Evolutionary conservation across 2,888 invertebrate genomes (phyloP).

Genomic region (Dichetophora obliterata): DNA sequence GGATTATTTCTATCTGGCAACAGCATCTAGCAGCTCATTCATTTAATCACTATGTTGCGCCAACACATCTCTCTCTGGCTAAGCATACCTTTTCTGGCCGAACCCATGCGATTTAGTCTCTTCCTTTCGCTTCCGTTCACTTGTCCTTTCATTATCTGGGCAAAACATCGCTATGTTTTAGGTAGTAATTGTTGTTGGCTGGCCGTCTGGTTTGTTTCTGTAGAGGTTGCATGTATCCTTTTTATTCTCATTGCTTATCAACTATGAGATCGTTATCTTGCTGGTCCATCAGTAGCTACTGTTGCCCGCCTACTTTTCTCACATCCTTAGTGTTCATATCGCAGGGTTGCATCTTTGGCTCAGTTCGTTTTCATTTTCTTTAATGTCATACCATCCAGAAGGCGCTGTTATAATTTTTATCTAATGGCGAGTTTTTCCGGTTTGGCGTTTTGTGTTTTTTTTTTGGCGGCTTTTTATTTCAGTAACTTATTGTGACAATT

Average conservation of each 20-base stretch:
- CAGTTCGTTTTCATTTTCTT: conserved; percentile 2
- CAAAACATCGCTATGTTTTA: conserved; percentile 3
- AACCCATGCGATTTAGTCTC: not conserved
- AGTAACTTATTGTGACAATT: conserved; percentile 13
- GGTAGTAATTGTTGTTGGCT: too few relatives aligned
- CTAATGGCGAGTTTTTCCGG: conserved; percentile 35
- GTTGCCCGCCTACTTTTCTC: conserved; percentile 36
- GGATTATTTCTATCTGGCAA: not conserved
- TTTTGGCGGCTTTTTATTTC: not conserved
- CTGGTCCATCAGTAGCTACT: not conserved
- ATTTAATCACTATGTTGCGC: conserved; percentile 17
- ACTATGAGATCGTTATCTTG: not conserved
- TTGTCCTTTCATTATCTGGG: conserved; percentile 26
- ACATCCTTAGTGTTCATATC: conserved; percentile 31
- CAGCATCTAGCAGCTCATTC: conserved; percentile 8
- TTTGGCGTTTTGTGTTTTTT: not conserved
- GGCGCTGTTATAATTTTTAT: not conserved
- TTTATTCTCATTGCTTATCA: not conserved
- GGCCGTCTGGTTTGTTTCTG: not conserved
- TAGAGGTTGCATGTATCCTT: not conserved
- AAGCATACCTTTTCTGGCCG: not conserved
- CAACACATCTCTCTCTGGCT: not conserved
- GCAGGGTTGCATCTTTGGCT: not conserved
- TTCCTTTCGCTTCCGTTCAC: not conserved
- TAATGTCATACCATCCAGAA: not conserved